Percentiles rank a stretch among this genome's conserved stretches.
phyloP scores from a whole-genome alignment of 2,797 vertebrate genomes.

The Danionella dracula region DNA sequence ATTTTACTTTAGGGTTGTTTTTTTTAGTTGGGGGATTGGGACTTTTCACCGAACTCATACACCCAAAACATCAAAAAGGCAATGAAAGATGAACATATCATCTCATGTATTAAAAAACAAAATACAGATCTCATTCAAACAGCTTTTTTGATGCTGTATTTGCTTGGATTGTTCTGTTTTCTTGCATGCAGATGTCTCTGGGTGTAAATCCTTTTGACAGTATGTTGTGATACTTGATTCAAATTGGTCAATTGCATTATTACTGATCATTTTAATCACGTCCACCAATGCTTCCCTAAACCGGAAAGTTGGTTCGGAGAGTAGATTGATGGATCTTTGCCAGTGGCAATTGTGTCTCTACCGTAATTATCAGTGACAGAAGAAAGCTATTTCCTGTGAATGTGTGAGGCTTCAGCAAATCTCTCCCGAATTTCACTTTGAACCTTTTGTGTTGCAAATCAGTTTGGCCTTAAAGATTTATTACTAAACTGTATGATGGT shows the following conservation, averaged over 20 bases:
- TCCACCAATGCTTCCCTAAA: neutral
- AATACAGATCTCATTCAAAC: no score
- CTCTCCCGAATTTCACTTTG: neutral
- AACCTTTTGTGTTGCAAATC: neutral
- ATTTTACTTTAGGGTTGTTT: no score
- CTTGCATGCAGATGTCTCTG: no score
- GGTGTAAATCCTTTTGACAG: no score
- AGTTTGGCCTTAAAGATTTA: neutral
- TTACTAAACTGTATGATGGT: no score
- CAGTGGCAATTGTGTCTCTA: neutral
- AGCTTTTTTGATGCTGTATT: no score
- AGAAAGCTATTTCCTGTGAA: neutral
- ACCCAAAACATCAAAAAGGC: no score
- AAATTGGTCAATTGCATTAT: neutral
- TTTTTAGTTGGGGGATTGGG: no score
- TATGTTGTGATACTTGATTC: neutral
- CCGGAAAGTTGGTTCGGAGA: neutral
- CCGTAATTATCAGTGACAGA: neutral
- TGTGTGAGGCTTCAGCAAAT: neutral
- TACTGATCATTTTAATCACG: neutral
- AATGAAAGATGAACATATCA: no score
- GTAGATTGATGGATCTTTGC: neutral
- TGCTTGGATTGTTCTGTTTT: no score
- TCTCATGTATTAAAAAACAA: no score
- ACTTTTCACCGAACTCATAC: no score